phyloP scores from a whole-genome alignment of 2,888 invertebrate species.

The Oligia fasciuncula region DNA sequence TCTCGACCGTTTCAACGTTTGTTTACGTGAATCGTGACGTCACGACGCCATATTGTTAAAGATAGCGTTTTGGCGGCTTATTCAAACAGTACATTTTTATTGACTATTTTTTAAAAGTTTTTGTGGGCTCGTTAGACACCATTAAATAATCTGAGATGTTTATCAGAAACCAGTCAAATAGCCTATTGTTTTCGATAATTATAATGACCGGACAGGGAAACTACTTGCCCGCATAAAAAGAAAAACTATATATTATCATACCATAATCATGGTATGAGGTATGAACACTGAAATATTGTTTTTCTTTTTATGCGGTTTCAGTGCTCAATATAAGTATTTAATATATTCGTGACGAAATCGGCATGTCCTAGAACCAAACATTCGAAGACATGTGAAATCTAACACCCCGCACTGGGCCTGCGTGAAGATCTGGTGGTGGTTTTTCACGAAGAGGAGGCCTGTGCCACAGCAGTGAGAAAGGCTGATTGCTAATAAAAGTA shows the following conservation, averaged over 20 bases:
- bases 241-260: not conserved
- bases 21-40: too few species aligned
- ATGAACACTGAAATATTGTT: too few species aligned
- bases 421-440: not conserved
- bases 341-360: not conserved
- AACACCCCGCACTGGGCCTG: not conserved
- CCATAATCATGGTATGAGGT: too few species aligned
- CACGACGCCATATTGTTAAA: too few species aligned
- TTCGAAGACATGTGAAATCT: not conserved
- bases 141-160: too few species aligned
- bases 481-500: too few species aligned
- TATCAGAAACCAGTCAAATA: too few species aligned
- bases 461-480: not conserved
- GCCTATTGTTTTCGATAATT: not conserved
- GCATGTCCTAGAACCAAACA: not conserved
- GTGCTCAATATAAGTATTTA: not conserved
- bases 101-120: too few species aligned
- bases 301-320: not conserved
- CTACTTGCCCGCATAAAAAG: not conserved
- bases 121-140: too few species aligned
- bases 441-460: not conserved
- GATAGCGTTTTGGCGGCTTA: too few species aligned
- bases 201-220: not conserved
- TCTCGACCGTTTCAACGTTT: too few species aligned
- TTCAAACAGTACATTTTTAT: too few species aligned